Evolutionary conservation across 2,888 invertebrate genomes (phyloP), one percentile per base, ranked within the genome.

Genomic region (Exephanes ischioxanthus): DNA sequence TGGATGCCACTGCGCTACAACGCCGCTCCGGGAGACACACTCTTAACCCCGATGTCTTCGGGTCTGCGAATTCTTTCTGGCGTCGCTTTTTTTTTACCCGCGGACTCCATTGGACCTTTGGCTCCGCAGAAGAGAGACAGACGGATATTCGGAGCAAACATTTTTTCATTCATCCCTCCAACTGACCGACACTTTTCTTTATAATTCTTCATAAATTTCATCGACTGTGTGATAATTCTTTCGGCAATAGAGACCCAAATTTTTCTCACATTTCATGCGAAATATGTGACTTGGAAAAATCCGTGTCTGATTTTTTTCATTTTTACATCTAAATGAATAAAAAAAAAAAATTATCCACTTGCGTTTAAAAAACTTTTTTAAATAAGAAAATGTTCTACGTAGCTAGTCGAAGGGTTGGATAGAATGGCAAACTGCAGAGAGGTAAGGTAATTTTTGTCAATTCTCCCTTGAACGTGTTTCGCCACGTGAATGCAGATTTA

Each of bases 21-120:
- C 53, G 19, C 53, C 2, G 19, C 53, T 0, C 53, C 3, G 45
- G 19, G 53, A 53, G 53, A 19, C 19, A 16, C 30, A 30, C 26
- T 61, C 61, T 30, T 61, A 61, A 61, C 61, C 30, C 61, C 61
- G 61, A 11, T 33, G 61, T 33, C 33, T 61, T 33, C 14, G 11
- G 14, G 14, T 30, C 33, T 33, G 5, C 16, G 16, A 5, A 19
- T 7, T 61, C 61, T 14, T 61, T 16, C 61, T 26, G 26, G 61
- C 61, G 9, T 61, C n/a, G 30, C 16, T 7, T 61, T 14, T 16
- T 16, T 33, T 61, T 61, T 16, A 7, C 16, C 22, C 30, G 30
- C 22, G 2, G 1, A 55, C 30, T 51, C 14, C n/a, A 4, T 51
- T 1, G n/a, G n/a, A n/a, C n/a, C 6, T 51, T 51, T n/a, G n/a